Conservation (phyloP, 2,797 vertebrate genomes). For the Galago senegalensis region DNA sequence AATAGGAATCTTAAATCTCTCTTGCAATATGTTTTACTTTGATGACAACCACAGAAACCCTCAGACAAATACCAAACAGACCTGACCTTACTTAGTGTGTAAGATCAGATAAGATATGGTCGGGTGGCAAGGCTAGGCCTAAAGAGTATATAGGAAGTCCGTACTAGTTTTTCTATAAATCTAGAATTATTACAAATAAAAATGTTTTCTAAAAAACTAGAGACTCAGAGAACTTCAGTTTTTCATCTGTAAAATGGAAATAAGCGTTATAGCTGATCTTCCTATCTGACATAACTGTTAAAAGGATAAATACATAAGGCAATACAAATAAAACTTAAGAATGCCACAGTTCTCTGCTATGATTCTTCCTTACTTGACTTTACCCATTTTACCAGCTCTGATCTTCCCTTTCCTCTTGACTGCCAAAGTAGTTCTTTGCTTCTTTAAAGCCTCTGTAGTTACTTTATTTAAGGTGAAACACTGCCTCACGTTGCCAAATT, state of each 20-base stretch:
- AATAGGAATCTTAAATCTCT: slow-evolving; percentile 28
- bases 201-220: background rate
- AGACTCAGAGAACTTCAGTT: background rate
- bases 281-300: background rate
- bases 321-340: background rate
- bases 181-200: slow-evolving; percentile 55
- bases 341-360: background rate
- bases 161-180: slow-evolving; percentile 33
- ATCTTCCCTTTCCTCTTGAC: background rate
- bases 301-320: background rate
- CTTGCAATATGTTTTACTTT: background rate
- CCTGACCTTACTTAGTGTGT: background rate
- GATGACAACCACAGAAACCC: slow-evolving; percentile 10
- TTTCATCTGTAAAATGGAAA: background rate
- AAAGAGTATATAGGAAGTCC: background rate
- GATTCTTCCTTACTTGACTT: background rate
- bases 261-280: background rate
- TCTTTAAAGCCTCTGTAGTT: slow-evolving; percentile 63
- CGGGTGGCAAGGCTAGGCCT: background rate
- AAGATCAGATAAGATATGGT: background rate
- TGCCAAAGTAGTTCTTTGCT: slow-evolving; percentile 38
- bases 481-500: slow-evolving; percentile 35
- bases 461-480: slow-evolving; percentile 65
- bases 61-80: background rate
- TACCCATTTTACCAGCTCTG: background rate